Conservation (phyloP, 1,140 invertebrate species). For the Lethrus apterus region DNA sequence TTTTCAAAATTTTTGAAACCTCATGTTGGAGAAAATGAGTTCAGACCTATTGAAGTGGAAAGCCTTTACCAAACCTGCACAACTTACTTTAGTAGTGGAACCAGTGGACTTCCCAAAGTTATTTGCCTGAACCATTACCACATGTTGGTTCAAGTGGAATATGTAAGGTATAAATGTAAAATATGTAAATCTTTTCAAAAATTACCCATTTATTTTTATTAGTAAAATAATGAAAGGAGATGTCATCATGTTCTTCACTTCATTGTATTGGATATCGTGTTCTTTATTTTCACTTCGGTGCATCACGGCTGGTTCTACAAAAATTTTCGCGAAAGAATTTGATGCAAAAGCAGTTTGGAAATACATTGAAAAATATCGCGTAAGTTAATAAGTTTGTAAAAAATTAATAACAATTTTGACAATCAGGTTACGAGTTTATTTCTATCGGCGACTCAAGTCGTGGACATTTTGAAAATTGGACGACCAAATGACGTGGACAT, state of each 20-base stretch:
- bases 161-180: not conserved
- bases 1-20: conserved; percentile 11
- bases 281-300: conserved; percentile 24
- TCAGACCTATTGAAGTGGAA: conserved; percentile 23
- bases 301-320: conserved; percentile 26
- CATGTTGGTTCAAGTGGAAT: not conserved
- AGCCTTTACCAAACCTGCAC: conserved; percentile 31
- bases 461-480: conserved; percentile 34
- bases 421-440: conserved; percentile 36
- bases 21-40: conserved; percentile 21
- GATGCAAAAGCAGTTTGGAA: conserved; percentile 35
- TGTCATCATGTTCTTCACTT: conserved; percentile 19
- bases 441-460: conserved; percentile 35
- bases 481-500: conserved; percentile 35
- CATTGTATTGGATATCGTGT: conserved; percentile 31
- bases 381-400: conserved; percentile 18
- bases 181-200: no score
- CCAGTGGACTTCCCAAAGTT: conserved; percentile 68
- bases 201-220: conserved; percentile 5
- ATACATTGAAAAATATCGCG: conserved; percentile 42
- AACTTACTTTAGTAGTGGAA: conserved; percentile 56
- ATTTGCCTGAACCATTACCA: conserved; percentile 55
- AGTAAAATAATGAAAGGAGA: not conserved
- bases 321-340: conserved; percentile 36
- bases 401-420: conserved; percentile 1